Evolutionary conservation across 2,888 invertebrate species (phyloP).

Genomic region (Eremobia ochroleuca): DNA sequence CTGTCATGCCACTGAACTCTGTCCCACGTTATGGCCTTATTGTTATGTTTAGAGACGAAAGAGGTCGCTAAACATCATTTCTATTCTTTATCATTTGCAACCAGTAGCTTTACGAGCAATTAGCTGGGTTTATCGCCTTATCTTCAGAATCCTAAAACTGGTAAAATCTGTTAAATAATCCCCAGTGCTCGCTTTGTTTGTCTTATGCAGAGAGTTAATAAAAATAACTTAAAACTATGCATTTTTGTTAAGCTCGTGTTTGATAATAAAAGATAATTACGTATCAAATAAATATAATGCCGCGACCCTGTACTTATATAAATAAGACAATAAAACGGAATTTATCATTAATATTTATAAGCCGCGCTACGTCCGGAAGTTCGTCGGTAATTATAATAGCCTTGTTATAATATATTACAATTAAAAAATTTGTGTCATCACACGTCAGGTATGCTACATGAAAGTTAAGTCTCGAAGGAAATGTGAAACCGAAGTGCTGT

Average conservation of each 20-base stretch:
- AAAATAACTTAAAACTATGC: background rate
- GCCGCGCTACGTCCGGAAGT: constrained; percentile 33
- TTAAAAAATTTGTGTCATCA: constrained; percentile 40
- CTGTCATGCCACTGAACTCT: constrained; percentile 59
- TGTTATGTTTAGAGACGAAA: constrained; percentile 43
- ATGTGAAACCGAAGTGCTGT: constrained; percentile 26
- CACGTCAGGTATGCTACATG: constrained; percentile 14
- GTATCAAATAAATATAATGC: constrained; percentile 3
- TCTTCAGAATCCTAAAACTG: constrained; percentile 57
- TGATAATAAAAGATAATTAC: constrained; percentile 13
- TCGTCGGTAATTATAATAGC: constrained; percentile 35
- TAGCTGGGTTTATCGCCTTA: constrained; percentile 71
- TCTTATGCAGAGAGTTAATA: constrained; percentile 7
- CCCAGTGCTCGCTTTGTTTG: constrained; percentile 18
- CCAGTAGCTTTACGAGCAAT: constrained; percentile 69
- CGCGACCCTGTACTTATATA: constrained; percentile 39
- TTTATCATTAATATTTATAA: constrained; percentile 57
- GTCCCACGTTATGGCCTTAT: constrained; percentile 39
- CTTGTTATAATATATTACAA: constrained; percentile 35
- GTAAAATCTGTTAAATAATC: constrained; percentile 43
- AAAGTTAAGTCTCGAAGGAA: constrained; percentile 27
- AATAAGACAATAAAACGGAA: constrained; percentile 49
- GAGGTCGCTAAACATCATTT: constrained; percentile 50
- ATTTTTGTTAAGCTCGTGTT: background rate
- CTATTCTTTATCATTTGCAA: constrained; percentile 57